Evolutionary conservation across 2,113 vertebrate genomes (phyloP), one percentile per base, ranked within the genome.

Genomic region (Sinosuthora webbiana): DNA sequence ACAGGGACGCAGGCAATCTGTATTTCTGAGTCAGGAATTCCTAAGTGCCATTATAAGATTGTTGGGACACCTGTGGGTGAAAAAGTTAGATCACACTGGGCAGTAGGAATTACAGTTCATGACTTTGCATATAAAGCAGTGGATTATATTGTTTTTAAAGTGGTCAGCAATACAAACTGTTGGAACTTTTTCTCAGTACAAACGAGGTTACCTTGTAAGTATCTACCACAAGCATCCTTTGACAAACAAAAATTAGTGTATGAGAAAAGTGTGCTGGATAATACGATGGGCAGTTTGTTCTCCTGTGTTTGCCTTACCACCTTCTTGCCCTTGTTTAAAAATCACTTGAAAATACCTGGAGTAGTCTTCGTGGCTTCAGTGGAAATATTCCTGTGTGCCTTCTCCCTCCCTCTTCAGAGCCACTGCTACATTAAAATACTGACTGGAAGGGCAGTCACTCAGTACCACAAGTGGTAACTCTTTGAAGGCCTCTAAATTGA

Each of bases 91-190:
- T 71, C 50, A 33, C 35, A 30, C 16, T 35, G 77, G 65, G 27
- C 67, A 55, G 86, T 9, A 67, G 68, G 41, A 96, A 49, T 81
- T 82, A 22, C n/a, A 77, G 63, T 88, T 93, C 35, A 23, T 95
- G 89, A 60, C 24, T 55, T 67, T 88, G 75, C 50, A 49, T 92
- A 7, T 93, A 80, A 86, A 92, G 50, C 30, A 50, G 74, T 57
- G 75, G 85, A 76, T 91, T 83, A 55, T 24, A 55, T 47, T 78
- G 37, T 60, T 97, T 95, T 86, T 80, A 59, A 83, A 86, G 30
- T 50, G 86, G 39, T 83, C 87, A 90, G 42, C 50, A 70, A 30
- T 67, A 44, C 15, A 39, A 30, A 67, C 19, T n/a, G 15, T 67
- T 83, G 71, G 49, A 81, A 57, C 15, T 37, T 68, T 41, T 53